Percentiles rank a stretch among this genome's conserved stretches.
Conservation (phyloP, 2,113 vertebrate genomes). For the Sturnira hondurensis region DNA sequence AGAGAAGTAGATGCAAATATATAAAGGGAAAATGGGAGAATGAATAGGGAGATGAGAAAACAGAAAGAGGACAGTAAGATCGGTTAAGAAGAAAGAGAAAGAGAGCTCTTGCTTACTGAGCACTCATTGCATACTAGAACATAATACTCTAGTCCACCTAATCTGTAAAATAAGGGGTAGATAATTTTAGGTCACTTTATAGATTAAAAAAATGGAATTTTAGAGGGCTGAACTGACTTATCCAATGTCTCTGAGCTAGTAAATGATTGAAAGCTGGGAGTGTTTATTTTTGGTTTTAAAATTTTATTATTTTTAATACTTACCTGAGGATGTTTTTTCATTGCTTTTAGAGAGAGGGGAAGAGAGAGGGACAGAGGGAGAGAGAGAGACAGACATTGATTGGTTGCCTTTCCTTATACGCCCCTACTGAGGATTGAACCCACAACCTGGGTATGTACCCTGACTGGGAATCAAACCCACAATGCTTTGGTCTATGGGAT, state of each 20-base stretch:
- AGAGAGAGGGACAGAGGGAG: no score
- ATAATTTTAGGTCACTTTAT: not conserved
- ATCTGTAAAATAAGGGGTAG: not conserved
- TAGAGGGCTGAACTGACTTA: not conserved
- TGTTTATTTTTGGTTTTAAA: no score
- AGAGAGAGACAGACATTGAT: no score
- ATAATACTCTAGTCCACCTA: not conserved
- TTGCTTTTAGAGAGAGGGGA: no score
- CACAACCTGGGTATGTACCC: no score
- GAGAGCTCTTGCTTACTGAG: not conserved
- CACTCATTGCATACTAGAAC: not conserved
- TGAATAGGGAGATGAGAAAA: not conserved
- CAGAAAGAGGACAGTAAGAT: not conserved
- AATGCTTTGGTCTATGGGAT: no score
- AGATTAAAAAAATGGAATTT: not conserved
- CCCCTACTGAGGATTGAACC: no score
- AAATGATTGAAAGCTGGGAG: not conserved
- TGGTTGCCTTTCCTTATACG: no score
- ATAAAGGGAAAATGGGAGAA: not conserved
- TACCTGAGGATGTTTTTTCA: no score
- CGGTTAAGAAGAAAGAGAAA: not conserved
- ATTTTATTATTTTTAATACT: no score
- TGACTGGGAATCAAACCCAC: no score
- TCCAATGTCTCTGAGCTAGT: not conserved
- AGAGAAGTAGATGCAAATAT: not conserved